phyloP scores from a whole-genome alignment of 2,113 vertebrate genomes.

The Muscicapa adusta region DNA sequence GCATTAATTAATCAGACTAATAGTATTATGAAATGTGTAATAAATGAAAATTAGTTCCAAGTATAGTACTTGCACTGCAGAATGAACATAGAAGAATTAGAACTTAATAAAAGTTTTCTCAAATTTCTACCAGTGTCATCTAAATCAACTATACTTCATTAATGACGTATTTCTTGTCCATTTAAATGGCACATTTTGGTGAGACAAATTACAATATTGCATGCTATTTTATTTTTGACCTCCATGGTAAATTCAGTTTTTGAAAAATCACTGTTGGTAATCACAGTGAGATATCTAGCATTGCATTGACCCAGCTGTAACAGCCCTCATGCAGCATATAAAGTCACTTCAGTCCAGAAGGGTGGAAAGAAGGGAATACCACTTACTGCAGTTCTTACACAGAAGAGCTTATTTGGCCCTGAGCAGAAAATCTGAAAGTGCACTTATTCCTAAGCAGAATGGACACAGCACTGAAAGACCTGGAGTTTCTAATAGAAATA shows the following conservation, averaged over 20 bases:
- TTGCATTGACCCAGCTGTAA: not conserved
- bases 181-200: not conserved
- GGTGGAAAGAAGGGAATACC: not conserved
- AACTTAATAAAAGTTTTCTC: slow-evolving; percentile 55
- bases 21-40: slow-evolving; percentile 75
- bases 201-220: not conserved
- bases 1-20: slow-evolving; percentile 83
- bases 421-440: not conserved
- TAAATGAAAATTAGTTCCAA: slow-evolving; percentile 77
- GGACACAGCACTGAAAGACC: not conserved
- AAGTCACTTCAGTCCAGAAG: not conserved
- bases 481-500: not conserved
- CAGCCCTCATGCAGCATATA: not conserved
- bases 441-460: not conserved
- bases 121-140: slow-evolving; percentile 33
- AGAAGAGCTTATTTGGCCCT: not conserved
- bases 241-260: not conserved
- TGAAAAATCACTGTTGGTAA: not conserved
- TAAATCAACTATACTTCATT: slow-evolving; percentile 46
- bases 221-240: not conserved
- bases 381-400: not conserved
- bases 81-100: slow-evolving; percentile 53
- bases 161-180: not conserved
- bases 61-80: slow-evolving; percentile 56
- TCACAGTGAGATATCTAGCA: not conserved